Percentiles rank a stretch among this genome's conserved stretches.
Evolutionary conservation across 2,888 invertebrate species (phyloP).

Genomic region (Philonicus albiceps): DNA sequence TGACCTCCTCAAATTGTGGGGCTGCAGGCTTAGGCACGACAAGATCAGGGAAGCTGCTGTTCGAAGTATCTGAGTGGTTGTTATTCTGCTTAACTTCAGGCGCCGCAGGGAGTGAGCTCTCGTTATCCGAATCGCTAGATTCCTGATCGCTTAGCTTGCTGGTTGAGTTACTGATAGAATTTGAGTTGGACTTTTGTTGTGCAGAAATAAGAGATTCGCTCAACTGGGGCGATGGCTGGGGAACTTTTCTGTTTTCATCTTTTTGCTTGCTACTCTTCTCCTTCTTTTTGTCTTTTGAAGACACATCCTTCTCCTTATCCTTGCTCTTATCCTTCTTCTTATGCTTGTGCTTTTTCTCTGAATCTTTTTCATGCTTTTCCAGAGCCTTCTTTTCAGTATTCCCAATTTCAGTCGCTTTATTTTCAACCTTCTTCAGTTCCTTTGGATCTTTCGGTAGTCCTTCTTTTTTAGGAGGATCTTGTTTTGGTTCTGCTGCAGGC

Average conservation of each 20-base stretch:
- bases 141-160: conserved; percentile 57
- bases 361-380: conserved; percentile 66
- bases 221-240: background rate
- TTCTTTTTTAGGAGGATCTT: background rate
- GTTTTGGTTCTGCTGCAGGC: background rate
- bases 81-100: conserved; percentile 22
- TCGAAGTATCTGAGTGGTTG: conserved; percentile 59
- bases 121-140: conserved; percentile 56
- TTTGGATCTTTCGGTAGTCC: background rate
- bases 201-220: background rate
- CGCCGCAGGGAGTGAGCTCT: conserved; percentile 49
- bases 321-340: conserved; percentile 74
- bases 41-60: conserved; percentile 62
- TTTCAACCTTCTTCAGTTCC: conserved; percentile 45
- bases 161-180: conserved; percentile 52
- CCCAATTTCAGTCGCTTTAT: conserved; percentile 51
- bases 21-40: conserved; percentile 39
- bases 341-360: conserved; percentile 69
- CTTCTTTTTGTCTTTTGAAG: conserved; percentile 53
- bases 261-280: conserved; percentile 52
- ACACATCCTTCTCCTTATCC: conserved; percentile 69
- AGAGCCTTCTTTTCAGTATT: conserved; percentile 50
- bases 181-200: conserved; percentile 25
- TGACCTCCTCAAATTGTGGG: conserved; percentile 60
- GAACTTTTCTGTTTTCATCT: background rate